A percentile compares a stretch with the other conserved stretches of the same genome.
phyloP scores from a whole-genome alignment of 2,797 vertebrate species.

The Phrynocephalus forsythii region DNA sequence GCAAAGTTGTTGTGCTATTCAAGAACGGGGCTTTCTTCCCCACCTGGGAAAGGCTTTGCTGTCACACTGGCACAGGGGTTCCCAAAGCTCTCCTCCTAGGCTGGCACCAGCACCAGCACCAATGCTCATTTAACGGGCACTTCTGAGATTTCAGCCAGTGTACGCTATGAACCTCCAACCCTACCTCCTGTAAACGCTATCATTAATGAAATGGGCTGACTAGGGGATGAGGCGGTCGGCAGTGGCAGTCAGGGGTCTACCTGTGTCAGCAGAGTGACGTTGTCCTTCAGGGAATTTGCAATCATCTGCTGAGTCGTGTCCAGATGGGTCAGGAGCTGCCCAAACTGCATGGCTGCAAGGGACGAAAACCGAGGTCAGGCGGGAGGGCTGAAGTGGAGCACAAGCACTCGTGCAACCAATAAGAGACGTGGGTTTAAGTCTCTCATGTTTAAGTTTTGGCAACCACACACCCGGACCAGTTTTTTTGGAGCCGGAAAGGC shows the following conservation, averaged over 20 bases:
- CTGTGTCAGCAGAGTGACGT: conserved; percentile 86
- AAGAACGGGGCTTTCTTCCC: neutral
- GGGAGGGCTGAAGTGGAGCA: neutral
- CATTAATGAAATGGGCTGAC: too few relatives aligned
- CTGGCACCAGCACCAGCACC: too few relatives aligned
- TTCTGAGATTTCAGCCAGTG: too few relatives aligned
- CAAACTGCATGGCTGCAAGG: conserved; percentile 90
- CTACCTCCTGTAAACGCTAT: too few relatives aligned
- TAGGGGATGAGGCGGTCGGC: too few relatives aligned
- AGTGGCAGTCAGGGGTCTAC: conserved; percentile 62
- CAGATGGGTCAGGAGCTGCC: conserved; percentile 92
- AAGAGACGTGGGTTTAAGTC: neutral
- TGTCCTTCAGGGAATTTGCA: conserved; percentile 90
- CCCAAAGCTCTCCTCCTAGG: too few relatives aligned
- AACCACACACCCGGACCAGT: neutral
- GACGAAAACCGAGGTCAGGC: neutral
- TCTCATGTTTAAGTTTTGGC: neutral
- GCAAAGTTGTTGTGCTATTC: neutral
- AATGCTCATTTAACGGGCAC: too few relatives aligned
- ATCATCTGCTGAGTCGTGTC: conserved; percentile 96
- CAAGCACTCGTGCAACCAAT: neutral
- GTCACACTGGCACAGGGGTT: neutral
- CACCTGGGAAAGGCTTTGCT: too few relatives aligned
- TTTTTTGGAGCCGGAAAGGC: too few relatives aligned
- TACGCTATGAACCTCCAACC: too few relatives aligned